Base-by-base conservation (phyloP, 2,113 vertebrate species). In the Hymenochirus boettgeri region DNA sequence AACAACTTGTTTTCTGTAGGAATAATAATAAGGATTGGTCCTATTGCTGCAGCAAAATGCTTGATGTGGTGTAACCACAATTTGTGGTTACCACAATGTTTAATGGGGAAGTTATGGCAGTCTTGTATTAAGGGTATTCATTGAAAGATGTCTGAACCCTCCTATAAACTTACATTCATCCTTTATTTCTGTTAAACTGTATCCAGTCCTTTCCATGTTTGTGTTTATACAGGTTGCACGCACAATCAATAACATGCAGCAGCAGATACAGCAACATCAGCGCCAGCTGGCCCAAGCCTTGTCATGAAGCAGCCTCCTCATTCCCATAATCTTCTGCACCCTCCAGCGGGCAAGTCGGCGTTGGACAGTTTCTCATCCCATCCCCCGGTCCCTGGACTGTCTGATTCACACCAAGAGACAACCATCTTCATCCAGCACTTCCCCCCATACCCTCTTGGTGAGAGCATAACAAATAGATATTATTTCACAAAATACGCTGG, bases 221-320 rank as follows among this genome's bases (percentile, higher is more conserved):
- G n/a, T n/a, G n/a, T n/a, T n/a, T n/a, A n/a, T 1, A 18, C 86
- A 98, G 95, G 94, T 98, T 86, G 95, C 96, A 88, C 95, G 95
- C 92, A 99, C 94, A 98, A 99, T 98, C 95, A 97, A 92, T 84
- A 97, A 97, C 90, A 97, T 99, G 92, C 96, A 99, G 91, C 96
- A 98, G 90, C 96, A 99, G 89, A 99, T 99, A 86, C 96, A 99
- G 88, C 94, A 98, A 90, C 95, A 98, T 88, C 96, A 99, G 91
- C 93, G 96, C 77, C 96, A 98, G 91, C 92, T 98, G 85, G 95
- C 96, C 86, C 95, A 97, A 88, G 94, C 95, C 77, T 88, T 99
- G 89, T 97, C 72, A 91, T 91, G 89, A 98, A 99, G 88, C 95
- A n/a, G n/a, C 89, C 92, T 65, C 88, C 92, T 62, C 88, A 90